phyloP scores from a whole-genome alignment of 2,888 invertebrate species.

The Slavum lentiscoides region DNA sequence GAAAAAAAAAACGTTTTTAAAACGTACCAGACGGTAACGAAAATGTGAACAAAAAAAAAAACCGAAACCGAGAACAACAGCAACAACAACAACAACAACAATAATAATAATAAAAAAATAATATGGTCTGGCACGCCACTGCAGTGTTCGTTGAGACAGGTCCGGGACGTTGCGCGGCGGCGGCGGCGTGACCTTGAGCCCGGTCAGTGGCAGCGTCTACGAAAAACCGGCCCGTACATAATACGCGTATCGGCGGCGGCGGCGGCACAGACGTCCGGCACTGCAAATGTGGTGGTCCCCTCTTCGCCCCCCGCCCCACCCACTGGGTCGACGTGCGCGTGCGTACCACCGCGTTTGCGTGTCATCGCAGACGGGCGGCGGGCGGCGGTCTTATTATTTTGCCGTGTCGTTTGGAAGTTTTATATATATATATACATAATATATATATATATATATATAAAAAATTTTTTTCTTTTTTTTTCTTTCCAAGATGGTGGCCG shows the following conservation, averaged over 20 bases:
- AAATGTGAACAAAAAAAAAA: background rate
- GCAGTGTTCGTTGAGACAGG: slow-evolving; percentile 47
- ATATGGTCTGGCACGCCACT: slow-evolving; percentile 47
- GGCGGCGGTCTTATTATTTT: slow-evolving; percentile 14
- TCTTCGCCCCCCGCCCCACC: no score
- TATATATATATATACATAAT: slow-evolving; percentile 1
- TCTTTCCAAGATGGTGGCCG: slow-evolving; percentile 17
- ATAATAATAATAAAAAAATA: slow-evolving; percentile 10
- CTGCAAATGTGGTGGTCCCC: background rate
- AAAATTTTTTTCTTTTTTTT: background rate
- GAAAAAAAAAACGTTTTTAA: slow-evolving; percentile 8
- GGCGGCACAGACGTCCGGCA: slow-evolving; percentile 48
- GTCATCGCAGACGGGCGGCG: slow-evolving; percentile 44
- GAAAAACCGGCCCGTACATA: slow-evolving; percentile 46
- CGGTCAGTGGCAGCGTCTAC: slow-evolving; percentile 53
- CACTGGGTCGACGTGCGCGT: no score
- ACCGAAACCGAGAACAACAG: slow-evolving; percentile 22
- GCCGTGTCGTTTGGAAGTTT: slow-evolving; percentile 18
- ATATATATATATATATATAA: background rate
- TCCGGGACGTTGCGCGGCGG: slow-evolving; percentile 44
- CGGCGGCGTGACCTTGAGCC: slow-evolving; percentile 39
- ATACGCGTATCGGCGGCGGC: slow-evolving; percentile 28
- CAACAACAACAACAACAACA: slow-evolving; percentile 25
- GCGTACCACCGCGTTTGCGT: slow-evolving; percentile 1
- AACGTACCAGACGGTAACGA: slow-evolving; percentile 44